These are phyloP conservation scores for Isichthys henryi DNA, from an alignment of 2,113 vertebrate species.

Conservation along the genomic window DNA sequence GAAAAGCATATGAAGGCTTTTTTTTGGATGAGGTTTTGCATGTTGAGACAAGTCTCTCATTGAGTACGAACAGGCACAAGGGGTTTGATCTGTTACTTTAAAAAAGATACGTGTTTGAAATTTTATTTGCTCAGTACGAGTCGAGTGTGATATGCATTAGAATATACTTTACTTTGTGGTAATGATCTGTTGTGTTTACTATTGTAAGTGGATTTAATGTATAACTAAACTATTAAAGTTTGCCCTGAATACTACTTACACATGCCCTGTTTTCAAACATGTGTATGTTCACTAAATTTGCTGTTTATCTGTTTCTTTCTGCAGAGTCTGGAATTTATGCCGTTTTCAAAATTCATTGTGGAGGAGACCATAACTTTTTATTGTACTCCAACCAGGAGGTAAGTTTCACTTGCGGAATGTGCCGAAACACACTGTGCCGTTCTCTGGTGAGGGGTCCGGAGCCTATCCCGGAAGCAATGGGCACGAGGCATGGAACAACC, in stretches of 20 bases:
- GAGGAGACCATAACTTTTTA: slow-evolving; percentile 90
- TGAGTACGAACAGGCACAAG: neutral
- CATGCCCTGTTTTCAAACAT: neutral
- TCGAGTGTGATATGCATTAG: neutral
- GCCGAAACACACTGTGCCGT: neutral
- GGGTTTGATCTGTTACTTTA: neutral
- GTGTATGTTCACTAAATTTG: neutral
- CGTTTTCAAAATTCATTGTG: slow-evolving; percentile 84
- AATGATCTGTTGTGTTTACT: neutral
- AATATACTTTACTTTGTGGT: neutral
- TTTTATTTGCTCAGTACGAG: neutral
- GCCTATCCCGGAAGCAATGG: too few species aligned
- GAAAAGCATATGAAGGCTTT: neutral
- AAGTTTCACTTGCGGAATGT: slow-evolving; percentile 30
- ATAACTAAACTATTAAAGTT: too few species aligned
- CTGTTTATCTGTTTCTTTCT: slow-evolving; percentile 32
- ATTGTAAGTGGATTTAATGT: neutral
- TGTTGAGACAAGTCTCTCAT: neutral
- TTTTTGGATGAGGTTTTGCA: neutral
- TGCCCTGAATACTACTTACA: too few species aligned
- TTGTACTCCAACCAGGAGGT: slow-evolving; percentile 80
- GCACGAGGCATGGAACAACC: too few species aligned
- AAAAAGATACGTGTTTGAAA: neutral
- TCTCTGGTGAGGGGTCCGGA: too few species aligned
- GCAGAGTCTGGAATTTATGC: slow-evolving; percentile 65